These are phyloP conservation scores for Nycticebus coucang DNA, from an alignment of 2,113 vertebrate species.

Conservation along the genomic window DNA sequence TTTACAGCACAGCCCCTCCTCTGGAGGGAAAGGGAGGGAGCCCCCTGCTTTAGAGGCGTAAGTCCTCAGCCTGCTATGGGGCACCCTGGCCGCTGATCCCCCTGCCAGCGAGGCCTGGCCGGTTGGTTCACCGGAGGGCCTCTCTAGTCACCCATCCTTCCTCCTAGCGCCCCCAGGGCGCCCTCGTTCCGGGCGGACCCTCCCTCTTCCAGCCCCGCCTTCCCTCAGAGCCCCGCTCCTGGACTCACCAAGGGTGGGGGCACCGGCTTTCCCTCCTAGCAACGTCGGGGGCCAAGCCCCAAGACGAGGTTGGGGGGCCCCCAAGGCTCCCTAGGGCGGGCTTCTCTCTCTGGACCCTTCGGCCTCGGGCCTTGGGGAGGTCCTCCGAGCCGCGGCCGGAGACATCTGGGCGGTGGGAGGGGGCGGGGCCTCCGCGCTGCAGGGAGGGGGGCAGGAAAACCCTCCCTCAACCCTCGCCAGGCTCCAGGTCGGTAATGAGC, in stretches of 20 bases:
- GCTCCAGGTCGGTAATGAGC: neutral
- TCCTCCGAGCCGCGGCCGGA: constrained; percentile 35
- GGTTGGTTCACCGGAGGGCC: neutral
- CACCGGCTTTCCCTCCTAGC: constrained; percentile 62
- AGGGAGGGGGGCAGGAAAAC: constrained; percentile 11
- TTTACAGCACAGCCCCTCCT: constrained; percentile 19
- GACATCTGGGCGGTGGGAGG: constrained; percentile 72
- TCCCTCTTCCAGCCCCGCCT: constrained; percentile 48
- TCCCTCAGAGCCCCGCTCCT: neutral
- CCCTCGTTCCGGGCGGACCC: constrained; percentile 33
- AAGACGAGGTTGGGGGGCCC: constrained; percentile 65
- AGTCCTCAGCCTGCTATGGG: constrained; percentile 48
- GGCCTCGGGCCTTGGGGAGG: constrained; percentile 58
- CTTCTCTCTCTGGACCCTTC: constrained; percentile 72
- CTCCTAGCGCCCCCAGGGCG: neutral
- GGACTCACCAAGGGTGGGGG: constrained; percentile 71
- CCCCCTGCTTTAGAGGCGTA: constrained; percentile 40
- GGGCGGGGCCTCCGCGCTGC: constrained; percentile 69
- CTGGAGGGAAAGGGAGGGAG: neutral
- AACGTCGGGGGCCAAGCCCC: constrained; percentile 70
- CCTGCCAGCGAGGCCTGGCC: neutral
- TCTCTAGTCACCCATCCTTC: neutral
- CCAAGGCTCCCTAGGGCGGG: constrained; percentile 74
- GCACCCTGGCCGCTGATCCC: neutral
- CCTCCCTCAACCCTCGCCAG: neutral